Evolutionary conservation across 1,140 invertebrate genomes (phyloP), one percentile per base, ranked within the genome.

Genomic region (Formica selysi): DNA sequence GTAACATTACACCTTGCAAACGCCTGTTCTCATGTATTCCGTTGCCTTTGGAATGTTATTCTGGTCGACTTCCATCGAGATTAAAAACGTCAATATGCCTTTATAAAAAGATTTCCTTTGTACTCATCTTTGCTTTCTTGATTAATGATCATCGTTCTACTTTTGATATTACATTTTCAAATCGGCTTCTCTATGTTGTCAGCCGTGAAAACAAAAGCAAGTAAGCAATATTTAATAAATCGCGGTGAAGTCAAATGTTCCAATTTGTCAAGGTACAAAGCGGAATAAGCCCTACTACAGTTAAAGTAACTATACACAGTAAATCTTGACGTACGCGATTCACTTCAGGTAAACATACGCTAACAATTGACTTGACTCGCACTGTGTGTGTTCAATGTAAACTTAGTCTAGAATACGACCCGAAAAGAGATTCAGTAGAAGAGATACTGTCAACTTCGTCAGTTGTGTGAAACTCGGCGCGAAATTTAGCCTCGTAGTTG

Each of bases 371-470:
- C 26, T 44, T 61, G n/a, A 22, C 38, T 59, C 29, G 16, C 57
- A 59, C 59, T 67, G 36, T 67, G 36, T 67, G 38, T 26, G 79
- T 22, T 71, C 36, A 44, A 59, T 48, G n/a, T 38, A 61, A 61
- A 74, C 68, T 48, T 26, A 7, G 11, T n/a, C 36, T 29, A 16
- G 7, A 32, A 61, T 36, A 36, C 19, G 2, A 73, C 10, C 4
- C 38, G 13, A 83, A 83, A 83, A 73, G 68, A 48, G 54, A 70
- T 48, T 61, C 68, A 32, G 38, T 57, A 19, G 38, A 59, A 73
- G 32, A 68, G 67, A 36, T 71, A 81, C 13, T 44, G 67, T 81
- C 38, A 73, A 73, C 79, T 81, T 59, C 6, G 67, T 61, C 67
- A 81, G 19, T 29, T 41, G 32, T 32, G 32, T 32, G 26, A 26